A percentile compares a stretch with the other conserved stretches of the same genome.
Conservation (phyloP, 2,888 invertebrate species). For the Agrypnus murinus region DNA sequence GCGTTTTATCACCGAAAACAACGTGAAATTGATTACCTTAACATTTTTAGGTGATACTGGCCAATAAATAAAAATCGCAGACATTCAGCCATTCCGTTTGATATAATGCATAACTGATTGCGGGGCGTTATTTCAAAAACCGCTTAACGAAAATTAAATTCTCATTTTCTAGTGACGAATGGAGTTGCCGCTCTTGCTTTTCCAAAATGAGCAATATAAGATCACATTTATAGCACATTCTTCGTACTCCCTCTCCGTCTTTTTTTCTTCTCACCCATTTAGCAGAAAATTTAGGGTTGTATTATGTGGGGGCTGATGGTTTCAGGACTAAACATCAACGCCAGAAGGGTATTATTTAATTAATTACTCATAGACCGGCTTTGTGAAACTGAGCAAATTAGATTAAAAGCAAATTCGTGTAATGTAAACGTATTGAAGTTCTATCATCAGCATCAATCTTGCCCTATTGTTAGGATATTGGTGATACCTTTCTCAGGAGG, state of each 20-base stretch:
- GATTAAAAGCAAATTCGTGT: conserved; percentile 40
- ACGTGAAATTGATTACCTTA: conserved; percentile 6
- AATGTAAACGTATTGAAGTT: conserved; percentile 33
- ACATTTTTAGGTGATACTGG: not conserved
- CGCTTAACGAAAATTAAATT: conserved; percentile 28
- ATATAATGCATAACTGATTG: conserved; percentile 15
- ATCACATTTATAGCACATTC: conserved; percentile 1
- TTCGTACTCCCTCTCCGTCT: too few species aligned
- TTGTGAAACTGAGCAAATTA: conserved; percentile 28
- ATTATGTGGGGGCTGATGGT: conserved; percentile 7
- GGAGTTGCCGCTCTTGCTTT: conserved; percentile 9
- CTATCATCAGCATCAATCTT: conserved; percentile 25
- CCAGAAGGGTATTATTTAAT: conserved; percentile 24
- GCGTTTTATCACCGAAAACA: conserved; percentile 7
- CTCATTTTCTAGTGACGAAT: conserved; percentile 20
- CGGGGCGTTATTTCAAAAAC: conserved; percentile 22
- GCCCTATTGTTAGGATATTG: conserved; percentile 12
- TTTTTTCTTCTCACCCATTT: conserved; percentile 3
- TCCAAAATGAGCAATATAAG: conserved; percentile 4
- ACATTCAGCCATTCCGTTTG: conserved; percentile 6
- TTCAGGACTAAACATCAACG: not conserved
- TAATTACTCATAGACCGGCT: conserved; percentile 20
- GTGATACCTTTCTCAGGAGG: conserved; percentile 15
- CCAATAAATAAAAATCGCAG: conserved; percentile 17
- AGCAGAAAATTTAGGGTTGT: conserved; percentile 7